Evolutionary conservation across 2,797 vertebrate genomes (phyloP).

Genomic region (Balearica regulorum): DNA sequence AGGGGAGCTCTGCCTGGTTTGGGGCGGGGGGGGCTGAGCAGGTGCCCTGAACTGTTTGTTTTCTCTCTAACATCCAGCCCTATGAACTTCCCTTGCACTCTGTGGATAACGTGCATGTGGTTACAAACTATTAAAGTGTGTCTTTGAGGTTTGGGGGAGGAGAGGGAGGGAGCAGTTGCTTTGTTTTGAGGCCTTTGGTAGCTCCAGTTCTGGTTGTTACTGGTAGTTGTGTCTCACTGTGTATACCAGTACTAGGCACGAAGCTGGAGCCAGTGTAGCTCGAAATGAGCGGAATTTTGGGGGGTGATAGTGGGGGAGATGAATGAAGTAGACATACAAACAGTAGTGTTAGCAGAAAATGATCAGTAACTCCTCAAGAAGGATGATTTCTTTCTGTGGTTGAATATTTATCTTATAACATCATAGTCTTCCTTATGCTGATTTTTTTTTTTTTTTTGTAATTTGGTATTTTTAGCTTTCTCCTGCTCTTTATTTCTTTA

Average conservation of each 20-base stretch:
- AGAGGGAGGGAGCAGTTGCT: neutral
- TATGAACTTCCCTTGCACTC: neutral
- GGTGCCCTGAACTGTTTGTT: neutral
- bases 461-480: neutral
- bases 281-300: neutral
- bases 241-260: rapidly evolving
- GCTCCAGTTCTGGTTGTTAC: neutral
- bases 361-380: neutral
- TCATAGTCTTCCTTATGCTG: neutral
- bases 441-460: neutral
- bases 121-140: neutral
- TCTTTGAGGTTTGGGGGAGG: neutral
- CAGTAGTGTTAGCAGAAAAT: neutral
- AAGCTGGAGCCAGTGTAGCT: neutral
- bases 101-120: neutral
- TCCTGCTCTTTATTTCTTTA: neutral
- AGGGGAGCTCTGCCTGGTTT: neutral
- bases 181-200: neutral
- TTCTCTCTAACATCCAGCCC: neutral
- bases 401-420: neutral
- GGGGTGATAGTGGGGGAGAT: neutral
- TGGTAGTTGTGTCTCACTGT: neutral
- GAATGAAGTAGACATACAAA: neutral
- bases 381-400: neutral
- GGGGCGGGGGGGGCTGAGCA: neutral